phyloP scores from a whole-genome alignment of 2,113 vertebrate species.

The Pygoscelis adeliae region DNA sequence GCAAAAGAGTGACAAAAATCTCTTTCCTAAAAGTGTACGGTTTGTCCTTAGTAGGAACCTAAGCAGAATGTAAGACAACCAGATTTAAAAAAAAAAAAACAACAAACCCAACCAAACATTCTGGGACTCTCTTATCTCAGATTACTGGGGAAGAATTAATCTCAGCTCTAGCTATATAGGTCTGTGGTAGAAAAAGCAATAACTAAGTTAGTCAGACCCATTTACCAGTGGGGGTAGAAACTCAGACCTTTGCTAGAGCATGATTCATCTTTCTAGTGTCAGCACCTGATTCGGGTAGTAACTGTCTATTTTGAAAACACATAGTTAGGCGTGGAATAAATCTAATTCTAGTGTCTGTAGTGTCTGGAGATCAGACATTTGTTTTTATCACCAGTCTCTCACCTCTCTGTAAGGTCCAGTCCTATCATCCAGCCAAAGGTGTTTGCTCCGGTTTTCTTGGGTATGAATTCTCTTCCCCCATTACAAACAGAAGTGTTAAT shows the following conservation, averaged over 20 bases:
- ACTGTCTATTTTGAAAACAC: not conserved
- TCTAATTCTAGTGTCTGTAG: not conserved
- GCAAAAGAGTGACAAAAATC: not conserved
- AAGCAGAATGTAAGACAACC: not conserved
- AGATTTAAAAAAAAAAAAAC: not conserved
- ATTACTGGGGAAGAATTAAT: not conserved
- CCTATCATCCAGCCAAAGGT: not conserved
- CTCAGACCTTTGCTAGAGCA: not conserved
- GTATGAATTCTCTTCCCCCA: not conserved
- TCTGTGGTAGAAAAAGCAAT: not conserved
- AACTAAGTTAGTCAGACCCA: not conserved
- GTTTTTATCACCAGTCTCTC: not conserved
- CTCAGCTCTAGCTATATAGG: not conserved
- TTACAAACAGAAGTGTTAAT: not conserved
- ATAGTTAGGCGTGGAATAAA: not conserved
- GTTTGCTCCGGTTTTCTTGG: not conserved
- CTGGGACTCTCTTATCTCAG: not conserved
- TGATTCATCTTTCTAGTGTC: not conserved
- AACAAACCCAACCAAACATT: too few relatives aligned
- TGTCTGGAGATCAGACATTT: not conserved
- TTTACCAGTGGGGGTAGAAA: not conserved
- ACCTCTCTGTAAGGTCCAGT: not conserved
- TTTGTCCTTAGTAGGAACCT: not conserved
- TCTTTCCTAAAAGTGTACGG: not conserved
- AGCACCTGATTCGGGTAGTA: not conserved